Evolutionary conservation across 2,888 invertebrate genomes (phyloP).

Genomic region (Cryptops parisi): DNA sequence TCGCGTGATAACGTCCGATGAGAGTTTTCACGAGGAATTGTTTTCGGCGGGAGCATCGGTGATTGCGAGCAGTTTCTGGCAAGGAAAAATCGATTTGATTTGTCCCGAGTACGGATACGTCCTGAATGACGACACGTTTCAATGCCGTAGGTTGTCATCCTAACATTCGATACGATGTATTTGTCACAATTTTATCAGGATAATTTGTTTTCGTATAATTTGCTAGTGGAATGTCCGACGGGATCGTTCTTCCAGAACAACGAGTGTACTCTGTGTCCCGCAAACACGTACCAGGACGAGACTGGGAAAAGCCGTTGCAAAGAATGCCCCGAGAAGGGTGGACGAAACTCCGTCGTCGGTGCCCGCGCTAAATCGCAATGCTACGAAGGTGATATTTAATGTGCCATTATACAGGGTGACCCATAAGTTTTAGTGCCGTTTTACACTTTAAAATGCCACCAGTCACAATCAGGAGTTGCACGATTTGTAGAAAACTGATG

Average conservation of each 20-base stretch:
- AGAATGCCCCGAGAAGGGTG: no score
- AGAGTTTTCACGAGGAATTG: constrained; percentile 2
- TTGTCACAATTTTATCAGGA: background rate
- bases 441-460: no score
- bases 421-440: no score
- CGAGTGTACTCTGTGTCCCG: constrained; percentile 37
- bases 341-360: no score
- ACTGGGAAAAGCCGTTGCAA: constrained; percentile 30
- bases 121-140: background rate
- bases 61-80: background rate
- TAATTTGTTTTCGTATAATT: background rate
- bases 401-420: no score
- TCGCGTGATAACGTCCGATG: background rate
- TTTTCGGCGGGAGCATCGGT: background rate
- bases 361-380: no score
- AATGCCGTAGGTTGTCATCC: background rate
- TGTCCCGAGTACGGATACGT: background rate
- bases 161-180: background rate
- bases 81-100: constrained; percentile 5
- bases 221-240: constrained; percentile 6
- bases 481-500: no score
- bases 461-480: no score
- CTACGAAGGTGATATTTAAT: no score
- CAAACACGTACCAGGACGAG: constrained; percentile 30
- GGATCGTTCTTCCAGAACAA: background rate